A percentile compares a stretch with the other conserved stretches of the same genome.
These are phyloP conservation scores for Pimpla rufipes DNA, from an alignment of 2,888 invertebrate genomes.

Conservation along the genomic window DNA sequence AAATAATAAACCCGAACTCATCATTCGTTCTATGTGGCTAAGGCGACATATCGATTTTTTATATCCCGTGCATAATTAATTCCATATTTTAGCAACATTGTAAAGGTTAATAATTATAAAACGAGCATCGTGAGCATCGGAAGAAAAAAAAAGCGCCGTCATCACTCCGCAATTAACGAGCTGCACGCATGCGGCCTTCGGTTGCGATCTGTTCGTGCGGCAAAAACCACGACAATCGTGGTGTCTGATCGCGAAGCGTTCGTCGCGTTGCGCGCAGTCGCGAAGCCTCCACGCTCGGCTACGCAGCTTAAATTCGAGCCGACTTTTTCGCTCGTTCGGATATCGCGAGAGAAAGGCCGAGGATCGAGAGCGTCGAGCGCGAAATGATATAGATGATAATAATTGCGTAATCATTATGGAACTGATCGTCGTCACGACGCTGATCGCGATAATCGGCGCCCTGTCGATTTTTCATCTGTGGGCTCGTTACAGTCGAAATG, in stretches of 20 bases:
- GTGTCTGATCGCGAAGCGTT: background rate
- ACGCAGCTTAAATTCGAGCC: background rate
- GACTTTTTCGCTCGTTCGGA: background rate
- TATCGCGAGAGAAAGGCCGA: too few species aligned
- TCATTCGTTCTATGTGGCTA: too few species aligned
- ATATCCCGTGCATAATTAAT: too few species aligned
- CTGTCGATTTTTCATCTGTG: constrained; percentile 59
- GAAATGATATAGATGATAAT: background rate
- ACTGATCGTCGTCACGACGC: background rate
- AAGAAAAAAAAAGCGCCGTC: too few species aligned
- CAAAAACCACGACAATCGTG: background rate
- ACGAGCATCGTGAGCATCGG: too few species aligned
- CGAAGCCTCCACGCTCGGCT: background rate
- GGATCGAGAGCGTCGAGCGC: background rate
- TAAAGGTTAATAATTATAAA: too few species aligned
- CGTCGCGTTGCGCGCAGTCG: background rate
- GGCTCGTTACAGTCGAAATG: constrained; percentile 74
- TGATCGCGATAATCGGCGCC: constrained; percentile 23
- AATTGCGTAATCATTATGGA: constrained; percentile 35
- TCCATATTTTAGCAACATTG: too few species aligned
- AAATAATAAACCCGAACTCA: too few species aligned
- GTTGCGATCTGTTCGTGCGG: too few species aligned
- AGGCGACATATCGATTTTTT: too few species aligned
- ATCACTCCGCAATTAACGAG: too few species aligned
- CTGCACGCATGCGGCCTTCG: too few species aligned